Evolutionary conservation across 2,888 invertebrate genomes (phyloP).

Genomic region (Cybosia mesomella): DNA sequence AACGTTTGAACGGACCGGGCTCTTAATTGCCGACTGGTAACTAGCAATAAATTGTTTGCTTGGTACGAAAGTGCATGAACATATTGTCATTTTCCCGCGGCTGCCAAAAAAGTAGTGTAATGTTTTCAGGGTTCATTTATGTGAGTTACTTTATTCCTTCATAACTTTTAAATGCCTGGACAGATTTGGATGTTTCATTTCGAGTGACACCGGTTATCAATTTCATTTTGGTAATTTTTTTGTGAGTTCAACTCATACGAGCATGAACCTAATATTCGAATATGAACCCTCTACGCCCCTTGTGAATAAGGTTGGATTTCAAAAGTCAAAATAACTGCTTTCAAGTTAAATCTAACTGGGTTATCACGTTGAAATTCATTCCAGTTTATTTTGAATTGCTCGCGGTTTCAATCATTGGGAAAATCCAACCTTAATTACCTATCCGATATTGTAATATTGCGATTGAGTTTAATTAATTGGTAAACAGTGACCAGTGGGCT

Average conservation of each 20-base stretch:
- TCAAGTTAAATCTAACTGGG: background rate
- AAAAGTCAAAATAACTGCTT: background rate
- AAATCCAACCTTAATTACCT: background rate
- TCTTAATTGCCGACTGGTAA: background rate
- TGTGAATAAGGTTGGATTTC: background rate
- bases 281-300: too few relatives aligned
- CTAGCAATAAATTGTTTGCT: background rate
- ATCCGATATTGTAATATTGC: background rate
- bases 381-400: background rate
- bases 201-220: background rate
- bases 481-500: background rate
- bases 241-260: background rate
- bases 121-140: background rate
- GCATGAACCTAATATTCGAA: background rate
- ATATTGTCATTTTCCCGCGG: background rate
- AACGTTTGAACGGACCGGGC: background rate
- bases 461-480: slow-evolving; percentile 4
- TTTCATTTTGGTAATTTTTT: background rate
- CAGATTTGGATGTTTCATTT: background rate
- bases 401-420: background rate
- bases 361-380: background rate
- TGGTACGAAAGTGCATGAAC: background rate
- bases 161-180: background rate
- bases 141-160: background rate
- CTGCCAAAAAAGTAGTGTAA: background rate